Evolutionary conservation across 1,140 invertebrate species (phyloP).

Genomic region (Microplitis demolitor): DNA sequence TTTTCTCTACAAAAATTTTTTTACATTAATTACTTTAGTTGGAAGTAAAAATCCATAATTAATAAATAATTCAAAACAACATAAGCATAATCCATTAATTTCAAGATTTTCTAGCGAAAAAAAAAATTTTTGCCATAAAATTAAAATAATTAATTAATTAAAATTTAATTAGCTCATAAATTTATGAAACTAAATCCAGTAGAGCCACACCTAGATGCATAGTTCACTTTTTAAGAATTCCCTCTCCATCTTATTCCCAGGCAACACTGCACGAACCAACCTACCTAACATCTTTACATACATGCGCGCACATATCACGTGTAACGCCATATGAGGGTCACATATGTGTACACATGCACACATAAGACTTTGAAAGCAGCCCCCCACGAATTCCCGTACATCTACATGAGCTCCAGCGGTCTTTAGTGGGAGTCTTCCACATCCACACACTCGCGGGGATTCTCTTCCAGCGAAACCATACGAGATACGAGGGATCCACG

Average conservation of each 20-base stretch:
- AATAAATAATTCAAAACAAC: no score
- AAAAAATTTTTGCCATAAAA: not conserved
- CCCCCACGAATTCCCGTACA: constrained; percentile 4
- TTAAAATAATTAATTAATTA: not conserved
- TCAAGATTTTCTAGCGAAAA: no score
- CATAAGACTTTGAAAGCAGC: not conserved
- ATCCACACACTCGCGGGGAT: no score
- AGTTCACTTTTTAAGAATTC: not conserved
- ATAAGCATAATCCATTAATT: no score
- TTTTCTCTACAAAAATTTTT: no score
- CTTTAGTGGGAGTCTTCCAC: not conserved
- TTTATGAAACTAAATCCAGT: not conserved
- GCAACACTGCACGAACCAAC: not conserved
- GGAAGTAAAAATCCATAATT: no score
- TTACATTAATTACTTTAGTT: no score
- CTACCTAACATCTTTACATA: not conserved
- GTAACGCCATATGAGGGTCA: not conserved
- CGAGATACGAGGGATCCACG: not conserved
- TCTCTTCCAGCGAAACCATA: no score
- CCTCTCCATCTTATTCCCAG: not conserved
- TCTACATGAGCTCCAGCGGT: constrained; percentile 9
- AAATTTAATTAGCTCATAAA: no score
- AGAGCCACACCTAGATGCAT: not conserved
- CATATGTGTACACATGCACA: not conserved
- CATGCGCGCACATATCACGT: not conserved